Evolutionary conservation across 2,113 vertebrate genomes (phyloP), one percentile per base, ranked within the genome.

Genomic region (Cochlearius cochlearius): DNA sequence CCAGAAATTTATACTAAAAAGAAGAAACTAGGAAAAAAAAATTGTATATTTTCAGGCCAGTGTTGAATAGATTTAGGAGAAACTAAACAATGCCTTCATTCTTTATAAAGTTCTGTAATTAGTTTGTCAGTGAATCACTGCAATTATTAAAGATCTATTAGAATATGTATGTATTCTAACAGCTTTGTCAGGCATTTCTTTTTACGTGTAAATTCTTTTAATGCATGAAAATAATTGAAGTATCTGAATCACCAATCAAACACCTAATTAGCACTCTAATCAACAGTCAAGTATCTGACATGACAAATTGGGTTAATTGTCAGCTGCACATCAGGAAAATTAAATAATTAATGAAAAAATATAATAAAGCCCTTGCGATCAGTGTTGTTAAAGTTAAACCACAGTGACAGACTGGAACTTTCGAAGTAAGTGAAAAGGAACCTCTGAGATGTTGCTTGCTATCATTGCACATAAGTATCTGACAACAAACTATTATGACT

Each of bases 161-260:
- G 19, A 80, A 76, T 81, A 81, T 45, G 12, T 66, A 86, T 36
- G 7, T 32, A 81, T 60, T 88, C 43, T n/a, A 73, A 56, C 32
- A 79, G 20, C 16, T 94, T 93, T 69, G 5, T 90, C 34, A 91
- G 58, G 21, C 0, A 2, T 5, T 22, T 72, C 15, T 62, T 91
- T 73, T 82, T 38, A 50, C 3, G 1, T 60, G 43, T 17, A 78
- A 78, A 95, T 94, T 74, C 4, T 88, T 86, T 38, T 66, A 86
- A 80, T 63, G 18, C 0, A 1, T 59, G 36, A 89, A 95, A 91
- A 91, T 64, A 90, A 76, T 64, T 71, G 13, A 92, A 84, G 29
- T 47, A 77, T 86, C 72, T 89, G 67, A 92, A 76, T 93, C 47
- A 86, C 15, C 59, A 90, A 41, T 71, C 74, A 90, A 96, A 81